Evolutionary conservation across 2,113 vertebrate genomes (phyloP).

Genomic region (Zeus faber): DNA sequence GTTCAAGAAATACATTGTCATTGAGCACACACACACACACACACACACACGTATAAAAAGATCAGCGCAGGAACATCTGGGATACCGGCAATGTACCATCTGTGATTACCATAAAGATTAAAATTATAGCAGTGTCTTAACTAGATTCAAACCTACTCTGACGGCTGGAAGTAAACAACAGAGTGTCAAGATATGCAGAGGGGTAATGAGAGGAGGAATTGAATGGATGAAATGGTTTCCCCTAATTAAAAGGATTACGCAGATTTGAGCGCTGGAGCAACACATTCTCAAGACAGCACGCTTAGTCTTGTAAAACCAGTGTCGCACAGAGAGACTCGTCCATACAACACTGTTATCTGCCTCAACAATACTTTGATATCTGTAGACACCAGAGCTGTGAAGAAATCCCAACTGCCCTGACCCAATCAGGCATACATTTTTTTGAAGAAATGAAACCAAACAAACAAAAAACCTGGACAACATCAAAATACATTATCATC

Average conservation of each 20-base stretch:
- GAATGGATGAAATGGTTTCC: conserved; percentile 22
- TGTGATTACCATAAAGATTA: conserved; percentile 33
- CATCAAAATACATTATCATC: too few relatives aligned
- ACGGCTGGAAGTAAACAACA: conserved; percentile 22
- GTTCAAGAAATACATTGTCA: too few relatives aligned
- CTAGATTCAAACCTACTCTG: conserved; percentile 21
- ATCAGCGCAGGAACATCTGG: conserved; percentile 19
- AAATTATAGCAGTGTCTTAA: conserved; percentile 11
- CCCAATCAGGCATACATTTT: background rate
- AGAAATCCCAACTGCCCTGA: too few relatives aligned
- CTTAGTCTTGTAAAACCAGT: too few relatives aligned
- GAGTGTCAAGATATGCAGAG: conserved; percentile 25
- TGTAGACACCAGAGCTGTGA: too few relatives aligned
- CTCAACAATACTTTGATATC: too few relatives aligned
- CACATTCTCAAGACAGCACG: too few relatives aligned
- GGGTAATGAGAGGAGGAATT: conserved; percentile 36
- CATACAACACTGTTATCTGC: too few relatives aligned
- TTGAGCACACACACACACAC: too few relatives aligned
- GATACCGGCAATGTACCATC: conserved; percentile 25
- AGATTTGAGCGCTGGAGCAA: too few relatives aligned
- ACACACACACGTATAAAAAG: too few relatives aligned
- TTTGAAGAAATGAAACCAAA: background rate
- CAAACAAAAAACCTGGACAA: background rate
- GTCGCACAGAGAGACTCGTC: too few relatives aligned
- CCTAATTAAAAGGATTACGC: conserved; percentile 47